Conservation (phyloP, 2,113 vertebrate species). For the Atrichornis clamosus region DNA sequence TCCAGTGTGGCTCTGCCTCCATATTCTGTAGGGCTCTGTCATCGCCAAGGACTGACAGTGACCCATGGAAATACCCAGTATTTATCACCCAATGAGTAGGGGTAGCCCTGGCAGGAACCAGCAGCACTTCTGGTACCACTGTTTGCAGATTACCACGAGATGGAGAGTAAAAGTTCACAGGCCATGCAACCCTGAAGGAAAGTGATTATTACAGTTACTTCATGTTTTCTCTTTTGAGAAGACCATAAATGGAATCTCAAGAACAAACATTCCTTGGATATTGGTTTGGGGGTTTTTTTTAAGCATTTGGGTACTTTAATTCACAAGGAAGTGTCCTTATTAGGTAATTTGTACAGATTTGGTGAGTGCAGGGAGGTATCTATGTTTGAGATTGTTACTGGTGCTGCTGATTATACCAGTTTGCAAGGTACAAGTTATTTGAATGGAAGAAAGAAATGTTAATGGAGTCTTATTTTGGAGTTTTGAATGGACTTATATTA, state of each 20-base stretch:
- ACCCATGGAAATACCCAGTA: not conserved
- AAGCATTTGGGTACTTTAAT: not conserved
- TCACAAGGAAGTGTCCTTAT: not conserved
- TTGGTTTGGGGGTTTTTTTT: not conserved
- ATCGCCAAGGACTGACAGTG: not conserved
- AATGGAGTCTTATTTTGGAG: not conserved
- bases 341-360: not conserved
- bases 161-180: not conserved
- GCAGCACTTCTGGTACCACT: not conserved
- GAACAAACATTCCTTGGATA: not conserved
- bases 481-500: not conserved
- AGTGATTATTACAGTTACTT: not conserved
- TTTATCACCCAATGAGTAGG: not conserved
- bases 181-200: not conserved
- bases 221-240: not conserved
- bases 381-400: not conserved
- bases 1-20: not conserved
- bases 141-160: not conserved
- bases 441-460: not conserved
- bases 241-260: not conserved
- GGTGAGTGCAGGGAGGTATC: not conserved
- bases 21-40: not conserved
- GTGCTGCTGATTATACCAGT: not conserved
- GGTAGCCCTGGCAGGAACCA: not conserved
- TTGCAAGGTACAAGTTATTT: not conserved